Evolutionary conservation across 2,797 vertebrate genomes (phyloP).

Genomic region (Pangasius macronema): DNA sequence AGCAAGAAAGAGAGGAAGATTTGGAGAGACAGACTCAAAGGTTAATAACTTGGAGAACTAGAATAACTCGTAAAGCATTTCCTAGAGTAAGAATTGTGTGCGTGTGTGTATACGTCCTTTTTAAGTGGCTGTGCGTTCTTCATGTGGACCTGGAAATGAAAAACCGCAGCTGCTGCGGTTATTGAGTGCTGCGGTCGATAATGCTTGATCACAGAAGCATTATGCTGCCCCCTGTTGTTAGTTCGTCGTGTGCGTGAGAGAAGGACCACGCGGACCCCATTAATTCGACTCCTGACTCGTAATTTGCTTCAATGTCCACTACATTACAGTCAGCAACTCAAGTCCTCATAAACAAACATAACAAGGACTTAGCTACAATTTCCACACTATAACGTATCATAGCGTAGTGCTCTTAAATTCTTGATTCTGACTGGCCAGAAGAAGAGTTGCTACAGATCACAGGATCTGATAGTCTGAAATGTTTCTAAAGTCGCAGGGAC

Average conservation of each 20-base stretch:
- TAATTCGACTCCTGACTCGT: too few relatives aligned
- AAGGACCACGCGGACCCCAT: too few relatives aligned
- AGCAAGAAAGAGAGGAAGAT: too few relatives aligned
- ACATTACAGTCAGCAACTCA: background rate
- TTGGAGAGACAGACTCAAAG: background rate
- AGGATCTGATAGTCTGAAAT: background rate
- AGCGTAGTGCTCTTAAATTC: background rate
- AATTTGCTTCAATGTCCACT: background rate
- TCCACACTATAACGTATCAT: too few relatives aligned
- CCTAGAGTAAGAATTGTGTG: background rate
- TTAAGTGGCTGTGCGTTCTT: constrained; percentile 5
- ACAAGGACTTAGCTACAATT: background rate
- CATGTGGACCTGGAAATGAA: constrained; percentile 56
- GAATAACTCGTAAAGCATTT: background rate
- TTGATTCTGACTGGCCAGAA: background rate
- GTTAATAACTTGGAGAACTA: background rate
- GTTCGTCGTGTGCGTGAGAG: too few relatives aligned
- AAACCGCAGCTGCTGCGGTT: constrained; percentile 73
- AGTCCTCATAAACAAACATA: background rate
- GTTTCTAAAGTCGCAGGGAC: background rate
- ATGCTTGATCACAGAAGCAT: constrained; percentile 75
- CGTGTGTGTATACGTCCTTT: background rate
- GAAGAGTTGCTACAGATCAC: background rate
- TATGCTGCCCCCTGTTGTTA: too few relatives aligned
- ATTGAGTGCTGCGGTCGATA: constrained; percentile 75